These are phyloP conservation scores for Chironomus tentans DNA, from an alignment of 2,888 invertebrate genomes.

Conservation along the genomic window DNA sequence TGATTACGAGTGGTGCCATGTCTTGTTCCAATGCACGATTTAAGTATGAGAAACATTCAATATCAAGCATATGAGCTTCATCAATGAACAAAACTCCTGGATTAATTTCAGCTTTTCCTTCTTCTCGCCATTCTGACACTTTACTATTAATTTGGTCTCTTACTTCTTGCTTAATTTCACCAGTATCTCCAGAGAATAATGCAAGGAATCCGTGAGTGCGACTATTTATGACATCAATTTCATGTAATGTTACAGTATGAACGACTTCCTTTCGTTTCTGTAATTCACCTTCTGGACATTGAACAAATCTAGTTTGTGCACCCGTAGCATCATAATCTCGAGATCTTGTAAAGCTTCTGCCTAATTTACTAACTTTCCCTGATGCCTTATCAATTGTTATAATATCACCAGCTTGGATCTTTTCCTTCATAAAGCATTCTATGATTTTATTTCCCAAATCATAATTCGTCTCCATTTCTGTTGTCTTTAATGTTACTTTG, in stretches of 20 bases:
- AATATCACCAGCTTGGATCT: conserved; percentile 92
- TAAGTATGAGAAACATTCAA: conserved; percentile 96
- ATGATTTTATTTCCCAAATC: conserved; percentile 98
- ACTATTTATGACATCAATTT: conserved; percentile 98
- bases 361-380: conserved; percentile 82
- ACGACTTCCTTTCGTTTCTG: conserved; percentile 97
- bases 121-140: conserved; percentile 97
- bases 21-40: conserved; percentile 96
- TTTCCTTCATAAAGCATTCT: conserved; percentile 90
- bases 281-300: conserved; percentile 96
- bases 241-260: conserved; percentile 97
- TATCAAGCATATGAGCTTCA: conserved; percentile 97
- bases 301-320: conserved; percentile 81
- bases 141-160: conserved; percentile 96
- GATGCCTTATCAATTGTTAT: conserved; percentile 98
- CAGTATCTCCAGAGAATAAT: conserved; percentile 97
- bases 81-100: conserved; percentile 97
- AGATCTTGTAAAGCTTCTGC: conserved; percentile 91
- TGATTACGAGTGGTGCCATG: conserved; percentile 94
- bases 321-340: conserved; percentile 97
- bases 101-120: conserved; percentile 97
- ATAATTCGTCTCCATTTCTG: conserved; percentile 99
- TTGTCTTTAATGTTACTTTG: conserved; percentile 93
- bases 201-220: conserved; percentile 96
- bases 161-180: conserved; percentile 96